Percentiles rank a stretch among this genome's conserved stretches.
Conservation (phyloP, 35 echinoderm and acorn worm genomes). For the Lytechinus variegatus region DNA sequence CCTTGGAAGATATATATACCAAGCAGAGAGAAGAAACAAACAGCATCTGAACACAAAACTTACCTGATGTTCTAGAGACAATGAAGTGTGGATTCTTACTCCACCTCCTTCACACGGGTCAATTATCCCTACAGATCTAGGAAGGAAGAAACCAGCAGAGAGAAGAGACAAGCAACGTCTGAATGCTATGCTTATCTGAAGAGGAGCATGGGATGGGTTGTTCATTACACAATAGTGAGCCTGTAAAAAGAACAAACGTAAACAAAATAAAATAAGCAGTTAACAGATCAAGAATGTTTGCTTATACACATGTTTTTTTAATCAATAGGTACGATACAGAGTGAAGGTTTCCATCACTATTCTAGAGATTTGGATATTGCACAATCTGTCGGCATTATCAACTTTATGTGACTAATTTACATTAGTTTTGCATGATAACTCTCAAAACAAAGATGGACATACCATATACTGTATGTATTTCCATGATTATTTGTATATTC, state of each 20-base stretch:
- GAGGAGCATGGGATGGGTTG: conserved; percentile 81
- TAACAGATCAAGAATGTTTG: not conserved
- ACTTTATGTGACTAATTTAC: too few relatives aligned
- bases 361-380: too few relatives aligned
- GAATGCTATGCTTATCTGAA: conserved; percentile 89
- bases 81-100: conserved; percentile 86
- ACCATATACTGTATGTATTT: too few relatives aligned
- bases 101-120: conserved; percentile 90
- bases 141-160: conserved; percentile 93
- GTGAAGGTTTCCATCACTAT: too few relatives aligned
- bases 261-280: not conserved
- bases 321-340: too few relatives aligned
- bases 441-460: too few relatives aligned
- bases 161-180: conserved; percentile 86
- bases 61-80: conserved; percentile 97
- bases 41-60: not conserved
- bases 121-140: conserved; percentile 91
- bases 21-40: too few relatives aligned
- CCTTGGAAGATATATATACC: not conserved
- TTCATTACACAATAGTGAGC: conserved; percentile 96
- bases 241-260: conserved; percentile 50
- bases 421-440: too few relatives aligned
- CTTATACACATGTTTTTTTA: too few relatives aligned
- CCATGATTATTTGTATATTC: too few relatives aligned
- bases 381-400: too few relatives aligned